Percentiles rank a stretch among this genome's conserved stretches.
phyloP scores from a whole-genome alignment of 2,797 vertebrate species.

The Argya squamiceps region DNA sequence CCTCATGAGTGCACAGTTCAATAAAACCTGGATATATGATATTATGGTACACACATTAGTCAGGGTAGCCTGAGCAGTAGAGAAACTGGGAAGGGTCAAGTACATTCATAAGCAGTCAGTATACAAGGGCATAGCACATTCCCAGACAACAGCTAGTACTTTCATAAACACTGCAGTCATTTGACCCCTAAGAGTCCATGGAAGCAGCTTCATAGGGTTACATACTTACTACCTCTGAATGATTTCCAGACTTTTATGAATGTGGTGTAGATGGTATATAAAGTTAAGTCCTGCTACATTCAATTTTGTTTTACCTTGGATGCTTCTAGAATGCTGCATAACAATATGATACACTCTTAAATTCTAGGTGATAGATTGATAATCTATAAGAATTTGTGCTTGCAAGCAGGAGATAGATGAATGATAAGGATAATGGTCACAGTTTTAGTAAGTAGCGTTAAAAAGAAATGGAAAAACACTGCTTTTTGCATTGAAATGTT shows the following conservation, averaged over 20 bases:
- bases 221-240: neutral
- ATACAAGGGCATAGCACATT: neutral
- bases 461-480: neutral
- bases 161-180: neutral
- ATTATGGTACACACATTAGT: neutral
- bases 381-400: neutral
- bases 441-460: neutral
- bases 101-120: neutral
- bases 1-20: neutral
- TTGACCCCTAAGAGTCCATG: neutral
- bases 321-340: neutral
- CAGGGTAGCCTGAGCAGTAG: neutral
- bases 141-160: neutral
- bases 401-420: neutral
- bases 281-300: neutral
- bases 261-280: neutral
- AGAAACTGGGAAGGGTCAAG: neutral
- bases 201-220: neutral
- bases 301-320: neutral
- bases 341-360: neutral
- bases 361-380: neutral
- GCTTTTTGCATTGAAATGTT: neutral
- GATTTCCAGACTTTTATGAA: conserved; percentile 19
- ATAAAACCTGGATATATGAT: neutral
- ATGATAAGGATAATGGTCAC: neutral